Evolutionary conservation across 2,888 invertebrate genomes (phyloP).

Genomic region (Camptogramma bilineatum): DNA sequence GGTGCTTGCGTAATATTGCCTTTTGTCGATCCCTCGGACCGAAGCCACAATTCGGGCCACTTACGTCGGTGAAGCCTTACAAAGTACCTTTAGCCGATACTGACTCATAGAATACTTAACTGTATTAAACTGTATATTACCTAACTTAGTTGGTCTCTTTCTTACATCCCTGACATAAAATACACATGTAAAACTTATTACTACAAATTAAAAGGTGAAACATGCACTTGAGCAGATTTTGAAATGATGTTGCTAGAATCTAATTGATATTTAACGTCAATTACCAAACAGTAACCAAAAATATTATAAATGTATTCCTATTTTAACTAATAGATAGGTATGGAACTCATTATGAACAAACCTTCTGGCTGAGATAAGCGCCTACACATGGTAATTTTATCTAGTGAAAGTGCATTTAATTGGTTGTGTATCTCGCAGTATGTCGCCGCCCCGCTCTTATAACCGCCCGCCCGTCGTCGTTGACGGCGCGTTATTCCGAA

Average conservation of each 20-base stretch:
- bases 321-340: slow-evolving; percentile 9
- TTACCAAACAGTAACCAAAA: not conserved
- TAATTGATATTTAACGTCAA: not conserved
- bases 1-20: slow-evolving; percentile 36
- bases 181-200: not conserved
- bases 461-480: slow-evolving; percentile 36
- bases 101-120: slow-evolving; percentile 50
- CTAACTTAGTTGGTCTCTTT: not conserved
- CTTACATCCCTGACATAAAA: not conserved
- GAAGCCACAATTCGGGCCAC: slow-evolving; percentile 76
- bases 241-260: not conserved
- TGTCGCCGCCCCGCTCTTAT: slow-evolving; percentile 4
- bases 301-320: not conserved
- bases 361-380: slow-evolving; percentile 49
- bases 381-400: slow-evolving; percentile 70
- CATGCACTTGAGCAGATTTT: not conserved
- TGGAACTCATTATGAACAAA: slow-evolving; percentile 18
- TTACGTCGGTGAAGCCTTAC: slow-evolving; percentile 75
- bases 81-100: slow-evolving; percentile 59
- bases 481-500: slow-evolving; percentile 32
- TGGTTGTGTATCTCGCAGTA: slow-evolving; percentile 47
- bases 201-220: not conserved
- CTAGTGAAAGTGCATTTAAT: slow-evolving; percentile 72
- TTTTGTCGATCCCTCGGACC: slow-evolving; percentile 57
- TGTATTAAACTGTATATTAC: slow-evolving; percentile 1